Base-by-base conservation (phyloP, 2,113 vertebrate species). In the Oxyura jamaicensis region DNA sequence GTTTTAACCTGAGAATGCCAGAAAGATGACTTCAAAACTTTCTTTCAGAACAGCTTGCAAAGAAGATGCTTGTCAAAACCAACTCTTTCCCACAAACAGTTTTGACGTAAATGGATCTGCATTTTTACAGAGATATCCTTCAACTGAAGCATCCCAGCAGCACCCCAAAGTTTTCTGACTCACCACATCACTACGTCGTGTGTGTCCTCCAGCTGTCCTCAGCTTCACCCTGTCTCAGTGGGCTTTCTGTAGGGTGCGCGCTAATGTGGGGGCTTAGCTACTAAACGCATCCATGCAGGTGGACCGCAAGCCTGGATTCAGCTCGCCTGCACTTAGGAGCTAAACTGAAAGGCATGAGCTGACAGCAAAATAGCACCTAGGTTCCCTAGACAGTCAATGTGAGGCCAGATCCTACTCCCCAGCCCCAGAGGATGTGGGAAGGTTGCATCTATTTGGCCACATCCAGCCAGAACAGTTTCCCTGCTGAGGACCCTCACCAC, bases 1-100 rank as follows among this genome's bases (percentile, higher is more conserved):
- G 7, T 69, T 87, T 76, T 44, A 82, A 75, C 60, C 48, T 62
- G 48, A 48, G 69, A 42, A 15, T 29, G 56, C 21, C 77, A 75
- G 81, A 73, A 65, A 48, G 81, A 68, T 20, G 4, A 72, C 29
- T 72, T 82, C 68, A 92, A 68, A 78, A 36, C 85, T 58, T 50
- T 15, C 53, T 91, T 90, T 83, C 50, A 91, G 31, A 77, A 60
- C 41, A 59, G 41, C 11, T 67, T 23, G 50, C 26, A 10, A 75
- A 77, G n/a, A 63, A 91, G 72, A 68, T 48, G 67, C 91, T 81
- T 91, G 46, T 81, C 73, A 56, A 93, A 90, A 50, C 39, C 79
- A 52, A 14, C 8, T 36, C 76, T 68, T 71, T 52, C 55, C 65
- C 60, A 23, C 90, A 78, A 90, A 60, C 21, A 78, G 35, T 22